phyloP scores from a whole-genome alignment of 2,797 vertebrate genomes.

The Mus minutoides region DNA sequence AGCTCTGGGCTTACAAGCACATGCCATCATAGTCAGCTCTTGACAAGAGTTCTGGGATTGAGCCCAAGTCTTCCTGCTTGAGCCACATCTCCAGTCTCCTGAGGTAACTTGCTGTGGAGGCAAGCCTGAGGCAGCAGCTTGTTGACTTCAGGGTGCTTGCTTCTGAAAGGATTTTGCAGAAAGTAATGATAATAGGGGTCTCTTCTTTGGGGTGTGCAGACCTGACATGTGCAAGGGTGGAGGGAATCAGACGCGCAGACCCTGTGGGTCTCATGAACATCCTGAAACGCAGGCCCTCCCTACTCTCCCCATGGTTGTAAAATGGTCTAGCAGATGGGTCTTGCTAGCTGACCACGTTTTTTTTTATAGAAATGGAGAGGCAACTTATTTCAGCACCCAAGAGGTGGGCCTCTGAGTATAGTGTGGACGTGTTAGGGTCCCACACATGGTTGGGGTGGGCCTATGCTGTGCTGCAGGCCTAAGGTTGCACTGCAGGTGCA shows the following conservation, averaged over 20 bases:
- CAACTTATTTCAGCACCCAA: not conserved
- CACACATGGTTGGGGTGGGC: not conserved
- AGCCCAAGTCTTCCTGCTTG: not conserved
- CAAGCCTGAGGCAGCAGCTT: not conserved
- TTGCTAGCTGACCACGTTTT: not conserved
- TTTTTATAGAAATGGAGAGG: not conserved
- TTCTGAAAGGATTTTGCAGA: not conserved
- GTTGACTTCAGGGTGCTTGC: not conserved
- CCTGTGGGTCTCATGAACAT: not conserved
- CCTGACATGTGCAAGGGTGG: not conserved
- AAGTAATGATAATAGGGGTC: not conserved
- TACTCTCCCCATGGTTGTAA: rapidly evolving
- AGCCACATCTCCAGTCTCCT: not conserved
- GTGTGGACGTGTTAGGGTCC: not conserved
- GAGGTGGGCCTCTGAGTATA: not conserved
- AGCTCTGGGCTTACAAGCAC: not conserved
- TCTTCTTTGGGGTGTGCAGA: no score
- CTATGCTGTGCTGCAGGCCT: not conserved
- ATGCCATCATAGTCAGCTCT: not conserved
- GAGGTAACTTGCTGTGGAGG: not conserved
- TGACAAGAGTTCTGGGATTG: not conserved
- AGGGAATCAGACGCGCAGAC: not conserved
- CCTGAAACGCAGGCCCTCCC: not conserved
- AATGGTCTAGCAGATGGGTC: not conserved
- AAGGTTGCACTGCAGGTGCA: not conserved